A percentile compares a stretch with the other conserved stretches of the same genome.
Conservation (phyloP, 2,113 vertebrate species). For the Rhinoderma darwinii region DNA sequence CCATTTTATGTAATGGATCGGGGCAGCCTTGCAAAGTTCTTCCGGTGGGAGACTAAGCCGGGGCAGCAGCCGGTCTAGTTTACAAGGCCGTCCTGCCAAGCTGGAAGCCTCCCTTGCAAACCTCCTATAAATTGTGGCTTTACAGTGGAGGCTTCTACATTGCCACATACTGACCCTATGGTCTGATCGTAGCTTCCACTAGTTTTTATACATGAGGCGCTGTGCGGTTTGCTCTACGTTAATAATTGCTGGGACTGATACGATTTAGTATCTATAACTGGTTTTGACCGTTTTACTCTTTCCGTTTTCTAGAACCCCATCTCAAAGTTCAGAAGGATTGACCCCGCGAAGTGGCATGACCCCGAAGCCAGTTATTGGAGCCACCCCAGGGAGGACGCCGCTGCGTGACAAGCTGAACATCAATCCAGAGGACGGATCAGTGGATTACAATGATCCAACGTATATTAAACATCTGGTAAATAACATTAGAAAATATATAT, state of each 20-base stretch:
- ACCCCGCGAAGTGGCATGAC: constrained; percentile 91
- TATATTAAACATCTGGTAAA: constrained; percentile 90
- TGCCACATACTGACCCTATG: no score
- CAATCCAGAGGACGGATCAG: constrained; percentile 90
- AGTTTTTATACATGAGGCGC: no score
- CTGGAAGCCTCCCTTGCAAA: no score
- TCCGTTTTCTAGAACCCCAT: constrained; percentile 83
- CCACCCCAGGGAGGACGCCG: constrained; percentile 90
- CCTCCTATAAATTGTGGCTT: no score
- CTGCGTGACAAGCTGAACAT: constrained; percentile 96
- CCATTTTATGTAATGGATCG: no score
- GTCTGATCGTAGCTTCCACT: no score
- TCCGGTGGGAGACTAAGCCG: no score
- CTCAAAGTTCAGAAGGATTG: constrained; percentile 85
- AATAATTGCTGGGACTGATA: neutral
- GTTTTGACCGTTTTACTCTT: neutral
- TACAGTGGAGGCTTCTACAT: no score
- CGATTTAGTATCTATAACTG: neutral
- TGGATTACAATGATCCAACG: constrained; percentile 86
- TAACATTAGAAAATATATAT: constrained; percentile 38
- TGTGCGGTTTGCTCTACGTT: no score
- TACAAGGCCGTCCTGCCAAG: no score
- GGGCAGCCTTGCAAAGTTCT: no score
- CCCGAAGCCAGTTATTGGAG: constrained; percentile 81
- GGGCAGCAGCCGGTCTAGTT: no score